These are phyloP conservation scores for Lepidotrigona ventralis DNA, from an alignment of 1,140 invertebrate genomes.

Conservation along the genomic window DNA sequence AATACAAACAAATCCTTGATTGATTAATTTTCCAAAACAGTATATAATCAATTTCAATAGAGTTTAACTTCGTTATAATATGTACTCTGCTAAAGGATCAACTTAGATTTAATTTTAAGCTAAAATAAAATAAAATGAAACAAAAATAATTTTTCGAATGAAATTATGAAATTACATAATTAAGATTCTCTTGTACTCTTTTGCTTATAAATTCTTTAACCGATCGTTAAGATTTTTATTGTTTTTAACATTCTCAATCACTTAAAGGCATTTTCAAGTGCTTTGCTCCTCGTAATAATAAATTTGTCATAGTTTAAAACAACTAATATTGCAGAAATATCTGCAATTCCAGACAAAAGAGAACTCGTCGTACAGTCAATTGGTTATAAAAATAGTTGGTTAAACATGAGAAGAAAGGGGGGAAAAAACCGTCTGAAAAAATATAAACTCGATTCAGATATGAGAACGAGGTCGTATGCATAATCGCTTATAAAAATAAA, in stretches of 20 bases:
- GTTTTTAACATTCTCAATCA: background rate
- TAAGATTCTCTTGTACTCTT: too few relatives aligned
- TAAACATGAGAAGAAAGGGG: slow-evolving; percentile 3
- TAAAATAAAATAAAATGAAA: too few relatives aligned
- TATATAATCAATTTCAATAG: too few relatives aligned
- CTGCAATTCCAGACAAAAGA: background rate
- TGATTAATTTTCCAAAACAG: too few relatives aligned
- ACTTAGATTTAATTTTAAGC: too few relatives aligned
- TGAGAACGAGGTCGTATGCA: slow-evolving; percentile 69
- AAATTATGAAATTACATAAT: too few relatives aligned
- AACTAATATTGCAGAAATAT: background rate
- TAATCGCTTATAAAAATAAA: slow-evolving; percentile 67
- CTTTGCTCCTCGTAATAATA: background rate
- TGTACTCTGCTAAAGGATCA: too few relatives aligned
- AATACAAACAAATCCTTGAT: too few relatives aligned
- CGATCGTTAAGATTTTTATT: too few relatives aligned
- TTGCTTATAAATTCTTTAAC: too few relatives aligned
- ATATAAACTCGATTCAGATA: slow-evolving; percentile 59
- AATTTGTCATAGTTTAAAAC: background rate
- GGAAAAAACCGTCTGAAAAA: slow-evolving; percentile 64
- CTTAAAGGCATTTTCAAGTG: background rate
- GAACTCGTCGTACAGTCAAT: background rate
- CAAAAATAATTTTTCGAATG: too few relatives aligned
- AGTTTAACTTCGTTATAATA: too few relatives aligned
- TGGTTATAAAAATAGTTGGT: background rate